Conservation (phyloP, 1,140 invertebrate genomes). For the Amyelois transitella region DNA sequence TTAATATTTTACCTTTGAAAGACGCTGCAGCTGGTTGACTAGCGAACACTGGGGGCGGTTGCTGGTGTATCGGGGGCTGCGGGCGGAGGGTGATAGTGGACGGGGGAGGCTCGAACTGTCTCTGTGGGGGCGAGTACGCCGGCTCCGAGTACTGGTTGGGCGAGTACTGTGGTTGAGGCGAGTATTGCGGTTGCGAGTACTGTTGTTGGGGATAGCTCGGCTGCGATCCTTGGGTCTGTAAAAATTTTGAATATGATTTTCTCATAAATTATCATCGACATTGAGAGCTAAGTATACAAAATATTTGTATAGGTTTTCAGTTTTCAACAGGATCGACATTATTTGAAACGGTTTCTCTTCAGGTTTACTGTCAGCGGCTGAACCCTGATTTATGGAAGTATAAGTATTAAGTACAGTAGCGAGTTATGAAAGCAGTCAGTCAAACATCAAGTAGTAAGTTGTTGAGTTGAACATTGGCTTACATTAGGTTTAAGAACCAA, state of each 20-base stretch:
- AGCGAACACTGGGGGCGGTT: constrained; percentile 77
- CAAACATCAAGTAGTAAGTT: no score
- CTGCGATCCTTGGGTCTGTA: constrained; percentile 32
- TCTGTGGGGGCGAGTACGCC: constrained; percentile 49
- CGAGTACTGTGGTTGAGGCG: constrained; percentile 47
- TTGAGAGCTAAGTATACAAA: neutral
- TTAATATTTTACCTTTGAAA: constrained; percentile 73
- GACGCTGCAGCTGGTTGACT: constrained; percentile 82
- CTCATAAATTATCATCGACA: neutral
- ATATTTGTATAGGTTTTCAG: constrained; percentile 14
- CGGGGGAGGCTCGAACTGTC: constrained; percentile 77
- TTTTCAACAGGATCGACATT: no score
- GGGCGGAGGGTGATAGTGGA: constrained; percentile 81
- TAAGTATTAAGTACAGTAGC: no score
- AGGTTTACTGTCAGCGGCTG: no score
- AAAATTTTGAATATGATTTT: neutral
- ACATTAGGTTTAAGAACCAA: no score
- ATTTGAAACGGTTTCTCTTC: no score
- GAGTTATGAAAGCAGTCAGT: no score
- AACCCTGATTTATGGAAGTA: no score
- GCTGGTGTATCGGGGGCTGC: constrained; percentile 82
- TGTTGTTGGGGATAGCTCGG: constrained; percentile 33
- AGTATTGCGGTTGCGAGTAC: constrained; percentile 38
- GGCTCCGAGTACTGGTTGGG: constrained; percentile 32
- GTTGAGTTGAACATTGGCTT: no score